Base-by-base conservation (phyloP, 1,140 invertebrate genomes). In the Aphis craccivora region DNA sequence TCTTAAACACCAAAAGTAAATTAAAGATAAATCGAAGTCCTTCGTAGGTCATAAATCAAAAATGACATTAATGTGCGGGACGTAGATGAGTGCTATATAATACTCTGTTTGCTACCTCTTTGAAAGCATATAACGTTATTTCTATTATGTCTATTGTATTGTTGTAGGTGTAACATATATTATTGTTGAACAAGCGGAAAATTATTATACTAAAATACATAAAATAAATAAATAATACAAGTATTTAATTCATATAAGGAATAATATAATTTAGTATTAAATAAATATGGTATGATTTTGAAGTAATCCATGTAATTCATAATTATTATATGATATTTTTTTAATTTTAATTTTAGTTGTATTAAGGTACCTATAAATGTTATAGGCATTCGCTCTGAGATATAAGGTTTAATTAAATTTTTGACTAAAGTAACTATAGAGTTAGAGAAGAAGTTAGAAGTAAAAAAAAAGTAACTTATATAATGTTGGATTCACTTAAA, bases 1-100 rank as follows among this genome's bases (percentile, higher is more conserved):
- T 89, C 87, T 89, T 89, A 3, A 37, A 53, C 48, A 89, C 87
- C 4, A 35, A 89, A 53, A 89, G 87, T 86, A 86, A 86, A 86
- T 86, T 45, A 45, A 89, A 89, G 87, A 89, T 89, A 89, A 89
- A 89, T 89, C 87, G 87, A 89, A 89, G 45, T 48, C 45, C 1
- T 37, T 37, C 14, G 8, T 51, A 86, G n/a, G 48, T 37, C 87
- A 37, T 89, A 89, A 89, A 89, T 89, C 87, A 89, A 51, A 53
- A 89, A 53, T 89, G 35, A 89, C 48, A 53, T 89, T 89, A 53
- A 48, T 86, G 11, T 45, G 84, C 40, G 37, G 43, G 84, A n/a
- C 60, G n/a, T n/a, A 76, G 25, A 86, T 86, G 84, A n/a, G 43
- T 86, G 40, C 11, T 43, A 45, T n/a, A 86, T 45, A 86, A 43